Evolutionary conservation across 1,140 invertebrate genomes (phyloP), one percentile per base, ranked within the genome.

Genomic region (Scaptomyza graminum): DNA sequence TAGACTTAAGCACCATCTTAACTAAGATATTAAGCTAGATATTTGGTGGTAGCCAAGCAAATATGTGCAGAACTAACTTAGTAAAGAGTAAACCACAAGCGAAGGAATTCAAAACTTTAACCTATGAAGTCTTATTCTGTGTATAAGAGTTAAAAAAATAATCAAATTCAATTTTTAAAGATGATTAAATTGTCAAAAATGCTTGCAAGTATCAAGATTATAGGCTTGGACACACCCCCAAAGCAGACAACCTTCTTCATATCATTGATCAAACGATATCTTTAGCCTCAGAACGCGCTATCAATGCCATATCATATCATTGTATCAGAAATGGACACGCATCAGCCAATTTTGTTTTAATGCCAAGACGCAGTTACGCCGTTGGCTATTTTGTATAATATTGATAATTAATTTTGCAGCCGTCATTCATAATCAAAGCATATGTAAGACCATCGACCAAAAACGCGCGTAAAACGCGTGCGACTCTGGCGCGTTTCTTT

Each of bases 351-450:
- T 46, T 62, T 28, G 43, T 28, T 25, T 41, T 13, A 67, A 25
- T 51, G 9, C n/a, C 12, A 60, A 57, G 64, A 67, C 69, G 74
- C 31, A 34, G 31, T 8, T 18, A 31, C 12, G 34, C 1, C 15
- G 8, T 8, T 18, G n/a, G 16, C 41, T 28, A 43, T 39, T 44
- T 22, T 44, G 3, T 15, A 13, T 11, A 8, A 31, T 31, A 5
- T 31, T 31, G 11, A 31, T 37, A 49, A 16, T 31, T 68, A 69
- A 68, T 71, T 59, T 61, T 75, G 37, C 50, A 43, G 25, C 37
- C 66, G n/a, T 41, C 12, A 79, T 84, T 84, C 80, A 76, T 74
- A 79, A 84, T 85, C 76, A 76, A 85, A 84, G 57, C 64, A 47
- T 85, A 84, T 84, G n/a, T n/a, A 79, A 84, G 80, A 79, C 76